Conservation (phyloP, 2,888 invertebrate genomes). For the Macropis europaea region DNA sequence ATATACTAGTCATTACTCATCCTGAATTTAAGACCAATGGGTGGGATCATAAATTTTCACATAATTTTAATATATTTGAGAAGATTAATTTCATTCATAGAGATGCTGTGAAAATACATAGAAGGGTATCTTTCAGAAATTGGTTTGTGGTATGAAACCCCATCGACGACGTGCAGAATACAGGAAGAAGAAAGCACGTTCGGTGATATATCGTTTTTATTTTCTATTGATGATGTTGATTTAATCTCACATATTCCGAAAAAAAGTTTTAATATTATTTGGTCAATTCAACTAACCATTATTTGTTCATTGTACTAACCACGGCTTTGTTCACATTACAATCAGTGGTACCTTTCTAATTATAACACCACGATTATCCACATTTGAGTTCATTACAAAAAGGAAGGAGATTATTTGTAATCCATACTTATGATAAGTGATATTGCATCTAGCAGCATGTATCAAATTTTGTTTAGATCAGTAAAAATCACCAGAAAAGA, state of each 20-base stretch:
- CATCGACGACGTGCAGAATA: slow-evolving; percentile 68
- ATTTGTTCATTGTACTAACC: neutral
- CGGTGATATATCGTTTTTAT: slow-evolving; percentile 70
- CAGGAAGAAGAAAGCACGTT: slow-evolving; percentile 73
- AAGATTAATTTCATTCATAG: neutral
- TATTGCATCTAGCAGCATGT: neutral
- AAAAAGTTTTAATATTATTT: neutral
- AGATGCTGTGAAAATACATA: slow-evolving; percentile 33
- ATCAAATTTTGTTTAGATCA: too few relatives aligned
- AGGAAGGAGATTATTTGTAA: neutral
- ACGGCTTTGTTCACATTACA: neutral
- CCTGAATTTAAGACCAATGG: neutral
- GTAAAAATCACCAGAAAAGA: too few relatives aligned
- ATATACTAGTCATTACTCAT: neutral
- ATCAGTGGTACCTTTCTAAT: neutral
- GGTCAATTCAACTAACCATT: slow-evolving; percentile 3
- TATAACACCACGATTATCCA: neutral
- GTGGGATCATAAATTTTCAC: slow-evolving; percentile 4
- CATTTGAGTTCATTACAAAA: neutral
- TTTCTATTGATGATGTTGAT: slow-evolving; percentile 55
- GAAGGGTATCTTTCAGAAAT: slow-evolving; percentile 74
- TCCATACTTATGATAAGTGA: neutral
- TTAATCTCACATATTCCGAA: slow-evolving; percentile 4
- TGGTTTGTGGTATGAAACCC: slow-evolving; percentile 71
- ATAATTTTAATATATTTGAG: neutral